Percentiles rank a stretch among this genome's conserved stretches.
phyloP scores from a whole-genome alignment of 2,888 invertebrate genomes.

The Malacosoma neustria region DNA sequence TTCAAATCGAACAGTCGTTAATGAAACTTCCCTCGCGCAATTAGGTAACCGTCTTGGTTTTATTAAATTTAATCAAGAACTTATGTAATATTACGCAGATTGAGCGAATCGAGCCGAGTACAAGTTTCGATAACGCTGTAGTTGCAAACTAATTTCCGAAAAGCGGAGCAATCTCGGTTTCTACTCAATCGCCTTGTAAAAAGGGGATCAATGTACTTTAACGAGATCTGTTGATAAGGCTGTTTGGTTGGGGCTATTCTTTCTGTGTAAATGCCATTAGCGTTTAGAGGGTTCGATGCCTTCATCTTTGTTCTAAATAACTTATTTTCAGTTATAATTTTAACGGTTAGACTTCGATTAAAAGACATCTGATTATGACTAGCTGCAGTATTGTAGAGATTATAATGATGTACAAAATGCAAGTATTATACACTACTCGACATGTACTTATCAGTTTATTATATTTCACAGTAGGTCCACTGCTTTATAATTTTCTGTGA shows the following conservation, averaged over 20 bases:
- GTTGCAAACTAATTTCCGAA: constrained; percentile 70
- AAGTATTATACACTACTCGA: too few relatives aligned
- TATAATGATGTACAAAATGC: too few relatives aligned
- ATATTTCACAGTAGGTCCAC: too few relatives aligned
- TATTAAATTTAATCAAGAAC: constrained; percentile 76
- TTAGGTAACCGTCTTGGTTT: constrained; percentile 71
- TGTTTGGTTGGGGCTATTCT: constrained; percentile 13
- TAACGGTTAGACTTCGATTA: too few relatives aligned
- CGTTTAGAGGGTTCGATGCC: constrained; percentile 4
- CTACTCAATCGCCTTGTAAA: constrained; percentile 58
- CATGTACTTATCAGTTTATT: too few relatives aligned
- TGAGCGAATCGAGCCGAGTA: constrained; percentile 66
- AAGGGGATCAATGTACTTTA: constrained; percentile 52
- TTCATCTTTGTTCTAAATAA: too few relatives aligned
- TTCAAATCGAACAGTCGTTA: constrained; percentile 69
- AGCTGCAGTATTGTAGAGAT: too few relatives aligned
- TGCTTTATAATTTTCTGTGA: too few relatives aligned
- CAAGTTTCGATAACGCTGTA: constrained; percentile 70
- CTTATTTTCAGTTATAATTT: background rate
- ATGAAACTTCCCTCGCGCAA: constrained; percentile 65
- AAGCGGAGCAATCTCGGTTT: constrained; percentile 58
- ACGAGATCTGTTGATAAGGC: constrained; percentile 41
- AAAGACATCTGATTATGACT: too few relatives aligned
- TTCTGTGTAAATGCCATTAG: constrained; percentile 1
- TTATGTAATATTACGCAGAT: constrained; percentile 73